phyloP scores from a whole-genome alignment of 2,797 vertebrate species.

The Fringilla coelebs region DNA sequence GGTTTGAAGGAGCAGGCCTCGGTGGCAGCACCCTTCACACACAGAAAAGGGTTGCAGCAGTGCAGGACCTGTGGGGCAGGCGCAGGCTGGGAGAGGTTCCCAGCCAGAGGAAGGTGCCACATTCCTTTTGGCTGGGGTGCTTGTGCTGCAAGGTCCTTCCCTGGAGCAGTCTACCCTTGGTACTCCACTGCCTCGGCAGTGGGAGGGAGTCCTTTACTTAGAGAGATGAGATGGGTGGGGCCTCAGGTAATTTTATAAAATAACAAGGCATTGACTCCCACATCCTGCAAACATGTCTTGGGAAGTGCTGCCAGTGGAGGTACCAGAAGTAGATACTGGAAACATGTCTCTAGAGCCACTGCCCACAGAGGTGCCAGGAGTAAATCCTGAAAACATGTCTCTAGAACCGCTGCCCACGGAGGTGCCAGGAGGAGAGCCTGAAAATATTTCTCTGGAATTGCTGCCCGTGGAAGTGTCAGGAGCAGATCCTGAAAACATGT shows the following conservation, averaged over 20 bases:
- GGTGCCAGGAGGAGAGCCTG: background rate
- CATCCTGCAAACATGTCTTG: constrained; percentile 52
- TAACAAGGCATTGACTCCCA: constrained; percentile 49
- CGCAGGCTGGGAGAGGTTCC: background rate
- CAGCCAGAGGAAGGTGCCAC: background rate
- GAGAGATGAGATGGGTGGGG: constrained; percentile 56
- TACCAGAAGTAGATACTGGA: background rate
- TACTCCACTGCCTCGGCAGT: background rate
- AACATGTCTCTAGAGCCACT: background rate
- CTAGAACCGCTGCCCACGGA: rapidly evolving
- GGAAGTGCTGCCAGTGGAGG: background rate
- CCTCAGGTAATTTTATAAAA: constrained; percentile 57
- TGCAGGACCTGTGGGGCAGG: background rate
- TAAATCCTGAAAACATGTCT: background rate
- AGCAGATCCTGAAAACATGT: background rate
- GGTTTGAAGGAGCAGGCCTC: background rate
- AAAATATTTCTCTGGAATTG: background rate
- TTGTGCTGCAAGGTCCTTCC: background rate
- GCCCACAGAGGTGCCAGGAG: background rate
- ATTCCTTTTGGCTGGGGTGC: background rate
- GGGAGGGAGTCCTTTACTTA: constrained; percentile 42
- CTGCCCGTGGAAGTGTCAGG: background rate
- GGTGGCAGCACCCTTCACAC: rapidly evolving
- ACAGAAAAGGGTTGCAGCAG: background rate
- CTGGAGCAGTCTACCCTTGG: background rate